phyloP scores from a whole-genome alignment of 2,888 invertebrate species.

The Endomychus coccineus region DNA sequence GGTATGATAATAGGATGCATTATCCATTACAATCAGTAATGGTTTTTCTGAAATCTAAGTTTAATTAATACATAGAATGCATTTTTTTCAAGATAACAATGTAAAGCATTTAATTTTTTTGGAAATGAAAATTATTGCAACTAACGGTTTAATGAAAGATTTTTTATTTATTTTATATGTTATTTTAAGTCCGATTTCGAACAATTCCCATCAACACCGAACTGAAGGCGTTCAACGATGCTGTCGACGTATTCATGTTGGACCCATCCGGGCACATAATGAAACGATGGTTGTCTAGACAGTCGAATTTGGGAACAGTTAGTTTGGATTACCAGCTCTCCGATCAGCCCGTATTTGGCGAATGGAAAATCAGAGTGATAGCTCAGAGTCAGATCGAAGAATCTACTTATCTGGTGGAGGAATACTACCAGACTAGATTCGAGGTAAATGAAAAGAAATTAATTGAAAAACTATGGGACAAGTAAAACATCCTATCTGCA shows the following conservation, averaged over 20 bases:
- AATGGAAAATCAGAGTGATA: conserved; percentile 83
- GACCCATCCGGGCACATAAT: conserved; percentile 84
- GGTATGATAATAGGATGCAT: too few relatives aligned
- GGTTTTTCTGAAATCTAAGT: too few relatives aligned
- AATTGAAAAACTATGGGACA: too few relatives aligned
- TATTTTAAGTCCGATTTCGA: conserved; percentile 68
- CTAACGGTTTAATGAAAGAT: too few relatives aligned
- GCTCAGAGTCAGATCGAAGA: conserved; percentile 87
- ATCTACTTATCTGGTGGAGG: conserved; percentile 79
- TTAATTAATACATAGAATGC: too few relatives aligned
- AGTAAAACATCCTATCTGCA: too few relatives aligned
- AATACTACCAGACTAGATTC: conserved; percentile 91
- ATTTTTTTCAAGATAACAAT: too few relatives aligned
- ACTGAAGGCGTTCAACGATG: conserved; percentile 81
- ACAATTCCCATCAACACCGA: conserved; percentile 90
- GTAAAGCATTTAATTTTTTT: too few relatives aligned
- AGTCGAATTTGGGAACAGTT: conserved; percentile 90
- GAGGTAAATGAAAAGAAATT: too few relatives aligned
- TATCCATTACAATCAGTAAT: too few relatives aligned
- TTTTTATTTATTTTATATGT: too few relatives aligned
- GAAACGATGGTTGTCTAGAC: conserved; percentile 88
- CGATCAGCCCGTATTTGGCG: conserved; percentile 86
- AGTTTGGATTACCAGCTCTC: conserved; percentile 84
- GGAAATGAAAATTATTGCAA: too few relatives aligned
- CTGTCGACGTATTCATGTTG: conserved; percentile 85